Evolutionary conservation across 1,140 invertebrate genomes (phyloP).

Genomic region (Sinella curviseta): DNA sequence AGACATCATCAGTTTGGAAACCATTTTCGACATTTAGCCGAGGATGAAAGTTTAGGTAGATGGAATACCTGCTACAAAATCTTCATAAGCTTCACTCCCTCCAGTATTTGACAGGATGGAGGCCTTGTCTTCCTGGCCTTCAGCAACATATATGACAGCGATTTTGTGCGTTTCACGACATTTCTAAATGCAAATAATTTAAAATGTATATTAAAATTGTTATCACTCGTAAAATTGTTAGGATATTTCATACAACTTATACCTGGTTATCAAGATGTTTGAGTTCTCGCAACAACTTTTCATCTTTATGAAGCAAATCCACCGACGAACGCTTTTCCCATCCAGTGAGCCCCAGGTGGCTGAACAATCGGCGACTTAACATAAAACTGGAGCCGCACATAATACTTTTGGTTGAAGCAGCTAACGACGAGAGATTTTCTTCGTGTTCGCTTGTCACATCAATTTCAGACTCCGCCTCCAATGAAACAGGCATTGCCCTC

Average conservation of each 20-base stretch:
- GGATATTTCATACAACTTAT: neutral
- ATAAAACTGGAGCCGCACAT: constrained; percentile 37
- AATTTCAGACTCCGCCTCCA: constrained; percentile 5
- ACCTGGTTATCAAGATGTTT: constrained; percentile 88
- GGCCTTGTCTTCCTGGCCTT: constrained; percentile 94
- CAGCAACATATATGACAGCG: constrained; percentile 95
- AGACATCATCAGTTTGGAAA: no score
- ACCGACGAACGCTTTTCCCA: constrained; percentile 84
- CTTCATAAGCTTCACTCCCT: constrained; percentile 90
- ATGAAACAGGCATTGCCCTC: constrained; percentile 51
- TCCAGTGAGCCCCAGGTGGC: constrained; percentile 83
- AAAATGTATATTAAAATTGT: constrained; percentile 4
- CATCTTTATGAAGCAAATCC: constrained; percentile 85
- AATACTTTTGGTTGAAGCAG: constrained; percentile 29
- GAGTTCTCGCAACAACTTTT: constrained; percentile 85
- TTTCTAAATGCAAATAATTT: constrained; percentile 57
- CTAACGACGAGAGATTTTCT: constrained; percentile 62
- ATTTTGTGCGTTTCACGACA: constrained; percentile 98
- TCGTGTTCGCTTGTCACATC: constrained; percentile 53
- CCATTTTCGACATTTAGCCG: neutral
- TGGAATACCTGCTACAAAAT: constrained; percentile 82
- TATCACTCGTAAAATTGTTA: no score
- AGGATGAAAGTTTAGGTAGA: constrained; percentile 5
- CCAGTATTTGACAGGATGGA: constrained; percentile 79
- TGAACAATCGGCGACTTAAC: constrained; percentile 63